These are phyloP conservation scores for Trimorus sp. DNA, from an alignment of 2,888 invertebrate genomes.

Conservation along the genomic window DNA sequence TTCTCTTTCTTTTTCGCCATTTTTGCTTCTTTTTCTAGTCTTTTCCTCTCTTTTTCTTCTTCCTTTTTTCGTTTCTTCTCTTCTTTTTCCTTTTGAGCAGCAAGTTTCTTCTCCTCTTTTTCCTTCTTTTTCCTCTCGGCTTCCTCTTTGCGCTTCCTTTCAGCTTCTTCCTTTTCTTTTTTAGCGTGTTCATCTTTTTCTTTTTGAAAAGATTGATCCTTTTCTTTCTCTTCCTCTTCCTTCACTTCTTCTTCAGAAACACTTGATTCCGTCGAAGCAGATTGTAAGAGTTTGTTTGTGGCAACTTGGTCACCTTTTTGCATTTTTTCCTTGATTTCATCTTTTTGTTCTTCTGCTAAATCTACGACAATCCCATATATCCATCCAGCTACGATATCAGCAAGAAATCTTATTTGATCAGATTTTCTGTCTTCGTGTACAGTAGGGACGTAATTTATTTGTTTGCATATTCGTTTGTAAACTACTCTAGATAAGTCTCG, in stretches of 20 bases:
- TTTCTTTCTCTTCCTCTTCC: no score
- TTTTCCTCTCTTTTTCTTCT: slow-evolving; percentile 20
- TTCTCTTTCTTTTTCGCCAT: slow-evolving; percentile 57
- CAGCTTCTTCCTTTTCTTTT: no score
- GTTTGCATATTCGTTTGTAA: slow-evolving; percentile 68
- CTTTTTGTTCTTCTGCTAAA: slow-evolving; percentile 70
- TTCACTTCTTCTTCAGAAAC: no score
- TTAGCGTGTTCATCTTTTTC: no score
- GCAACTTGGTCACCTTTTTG: not conserved
- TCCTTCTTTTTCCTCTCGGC: slow-evolving; percentile 21
- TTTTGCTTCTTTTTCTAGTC: slow-evolving; percentile 27
- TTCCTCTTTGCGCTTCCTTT: slow-evolving; percentile 17
- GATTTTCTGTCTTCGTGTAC: slow-evolving; percentile 73
- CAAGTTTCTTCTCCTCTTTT: slow-evolving; percentile 26
- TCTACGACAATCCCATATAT: slow-evolving; percentile 75
- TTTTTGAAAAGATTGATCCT: no score
- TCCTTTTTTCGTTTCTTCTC: slow-evolving; percentile 50
- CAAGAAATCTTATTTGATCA: slow-evolving; percentile 76
- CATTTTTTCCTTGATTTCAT: slow-evolving; percentile 30
- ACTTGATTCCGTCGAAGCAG: slow-evolving; percentile 1
- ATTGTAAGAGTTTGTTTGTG: no score
- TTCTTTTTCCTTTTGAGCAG: slow-evolving; percentile 61
- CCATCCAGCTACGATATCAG: slow-evolving; percentile 77
- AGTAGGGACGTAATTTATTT: slow-evolving; percentile 69
- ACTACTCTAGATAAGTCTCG: slow-evolving; percentile 75